A percentile compares a stretch with the other conserved stretches of the same genome.
phyloP scores from a whole-genome alignment of 1,140 invertebrate genomes.

The Diploscapter pachys region DNA sequence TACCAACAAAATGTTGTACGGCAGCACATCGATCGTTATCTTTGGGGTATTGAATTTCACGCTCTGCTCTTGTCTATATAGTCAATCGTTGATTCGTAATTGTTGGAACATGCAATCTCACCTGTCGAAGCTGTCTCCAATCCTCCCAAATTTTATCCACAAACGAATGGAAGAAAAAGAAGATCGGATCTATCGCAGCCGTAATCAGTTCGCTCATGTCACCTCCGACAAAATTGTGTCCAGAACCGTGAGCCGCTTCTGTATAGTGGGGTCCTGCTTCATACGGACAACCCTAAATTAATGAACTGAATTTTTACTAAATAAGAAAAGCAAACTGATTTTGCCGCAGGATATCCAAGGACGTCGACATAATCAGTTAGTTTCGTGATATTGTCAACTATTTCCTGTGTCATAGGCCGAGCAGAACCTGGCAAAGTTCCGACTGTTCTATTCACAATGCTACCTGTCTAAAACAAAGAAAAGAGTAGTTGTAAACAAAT shows the following conservation, averaged over 20 bases:
- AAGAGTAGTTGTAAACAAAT: no score
- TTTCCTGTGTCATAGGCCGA: slow-evolving; percentile 21
- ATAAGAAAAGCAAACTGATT: not conserved
- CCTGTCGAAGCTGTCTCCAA: slow-evolving; percentile 28
- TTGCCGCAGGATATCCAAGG: slow-evolving; percentile 31
- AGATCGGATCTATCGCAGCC: slow-evolving; percentile 34
- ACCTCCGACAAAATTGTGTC: slow-evolving; percentile 39
- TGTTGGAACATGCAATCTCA: no score
- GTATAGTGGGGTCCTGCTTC: slow-evolving; percentile 27
- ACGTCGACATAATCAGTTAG: slow-evolving; percentile 32
- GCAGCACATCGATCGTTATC: slow-evolving; percentile 33
- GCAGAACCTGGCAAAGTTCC: slow-evolving; percentile 30
- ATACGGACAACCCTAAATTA: slow-evolving; percentile 24
- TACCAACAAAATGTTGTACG: slow-evolving; percentile 24
- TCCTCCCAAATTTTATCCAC: slow-evolving; percentile 37
- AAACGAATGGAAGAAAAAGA: slow-evolving; percentile 38
- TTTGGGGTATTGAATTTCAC: slow-evolving; percentile 25
- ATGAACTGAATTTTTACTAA: no score
- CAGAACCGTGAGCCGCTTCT: slow-evolving; percentile 37
- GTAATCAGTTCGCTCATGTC: slow-evolving; percentile 34
- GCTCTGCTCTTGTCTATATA: slow-evolving; percentile 24
- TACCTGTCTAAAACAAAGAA: slow-evolving; percentile 1
- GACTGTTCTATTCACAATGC: slow-evolving; percentile 29
- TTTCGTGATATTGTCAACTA: slow-evolving; percentile 33
- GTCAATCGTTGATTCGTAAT: not conserved